These are phyloP conservation scores for Teinopalpus imperialis DNA, from an alignment of 2,888 invertebrate genomes.

Conservation along the genomic window DNA sequence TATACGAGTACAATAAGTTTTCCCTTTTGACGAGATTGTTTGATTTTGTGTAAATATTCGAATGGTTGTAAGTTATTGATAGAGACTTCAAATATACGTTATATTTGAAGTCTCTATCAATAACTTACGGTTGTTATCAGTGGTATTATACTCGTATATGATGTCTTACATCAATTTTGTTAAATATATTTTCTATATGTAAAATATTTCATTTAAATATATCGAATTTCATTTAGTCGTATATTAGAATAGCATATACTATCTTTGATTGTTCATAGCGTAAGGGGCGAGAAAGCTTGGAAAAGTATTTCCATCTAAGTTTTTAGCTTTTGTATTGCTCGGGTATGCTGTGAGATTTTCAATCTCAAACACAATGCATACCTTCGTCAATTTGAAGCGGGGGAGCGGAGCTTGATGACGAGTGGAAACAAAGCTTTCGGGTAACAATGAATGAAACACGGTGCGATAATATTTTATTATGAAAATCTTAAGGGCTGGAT, in stretches of 20 bases:
- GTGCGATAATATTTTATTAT: constrained; percentile 9
- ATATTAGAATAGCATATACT: too few relatives aligned
- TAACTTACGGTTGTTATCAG: too few relatives aligned
- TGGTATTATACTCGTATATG: too few relatives aligned
- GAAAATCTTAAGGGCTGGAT: too few relatives aligned
- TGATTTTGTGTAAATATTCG: too few relatives aligned
- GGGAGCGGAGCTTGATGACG: constrained; percentile 13
- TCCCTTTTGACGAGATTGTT: too few relatives aligned
- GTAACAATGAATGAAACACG: constrained; percentile 16
- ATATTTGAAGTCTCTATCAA: too few relatives aligned
- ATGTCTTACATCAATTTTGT: too few relatives aligned
- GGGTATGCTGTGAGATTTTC: constrained; percentile 20
- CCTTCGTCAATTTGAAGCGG: constrained; percentile 11
- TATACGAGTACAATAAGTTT: too few relatives aligned
- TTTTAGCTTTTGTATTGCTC: constrained; percentile 12
- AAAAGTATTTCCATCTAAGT: constrained; percentile 13
- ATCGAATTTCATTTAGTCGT: background rate
- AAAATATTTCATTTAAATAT: background rate
- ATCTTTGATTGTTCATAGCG: background rate
- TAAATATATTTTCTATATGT: too few relatives aligned
- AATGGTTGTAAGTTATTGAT: too few relatives aligned
- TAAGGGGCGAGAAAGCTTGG: constrained; percentile 11
- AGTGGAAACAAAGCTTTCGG: constrained; percentile 20
- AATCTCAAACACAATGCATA: constrained; percentile 23
- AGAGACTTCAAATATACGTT: too few relatives aligned